phyloP scores from a whole-genome alignment of 2,113 vertebrate genomes.

The Climacteris rufus region DNA sequence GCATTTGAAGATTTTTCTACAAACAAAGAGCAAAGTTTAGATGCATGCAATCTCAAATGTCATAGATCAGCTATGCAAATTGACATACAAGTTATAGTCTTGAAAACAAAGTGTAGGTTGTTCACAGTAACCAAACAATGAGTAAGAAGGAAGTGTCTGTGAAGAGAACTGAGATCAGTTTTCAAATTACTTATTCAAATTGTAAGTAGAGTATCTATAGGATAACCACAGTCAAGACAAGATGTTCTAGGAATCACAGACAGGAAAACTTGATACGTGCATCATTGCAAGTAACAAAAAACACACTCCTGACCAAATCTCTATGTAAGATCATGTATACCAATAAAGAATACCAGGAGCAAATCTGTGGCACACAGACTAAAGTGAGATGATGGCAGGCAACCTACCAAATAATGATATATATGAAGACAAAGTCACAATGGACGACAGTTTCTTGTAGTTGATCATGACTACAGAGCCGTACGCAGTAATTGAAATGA shows the following conservation, averaged over 20 bases:
- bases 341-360: neutral
- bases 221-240: conserved; percentile 19
- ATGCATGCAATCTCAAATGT: neutral
- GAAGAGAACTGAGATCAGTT: neutral
- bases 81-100: neutral
- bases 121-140: neutral
- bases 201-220: neutral
- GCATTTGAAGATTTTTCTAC: neutral
- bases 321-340: neutral
- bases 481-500: neutral
- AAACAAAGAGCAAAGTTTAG: neutral
- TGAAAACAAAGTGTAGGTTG: neutral
- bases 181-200: neutral
- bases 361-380: neutral
- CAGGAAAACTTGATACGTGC: neutral
- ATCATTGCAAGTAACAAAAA: neutral
- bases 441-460: neutral
- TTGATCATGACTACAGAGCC: neutral
- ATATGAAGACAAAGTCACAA: conserved; percentile 10
- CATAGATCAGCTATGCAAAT: neutral
- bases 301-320: neutral
- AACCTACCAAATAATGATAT: neutral
- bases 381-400: conserved; percentile 23
- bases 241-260: neutral
- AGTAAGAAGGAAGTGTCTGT: neutral